A percentile compares a stretch with the other conserved stretches of the same genome.
Evolutionary conservation across 1,140 invertebrate species (phyloP).

Genomic region (Trissolcus basalis): DNA sequence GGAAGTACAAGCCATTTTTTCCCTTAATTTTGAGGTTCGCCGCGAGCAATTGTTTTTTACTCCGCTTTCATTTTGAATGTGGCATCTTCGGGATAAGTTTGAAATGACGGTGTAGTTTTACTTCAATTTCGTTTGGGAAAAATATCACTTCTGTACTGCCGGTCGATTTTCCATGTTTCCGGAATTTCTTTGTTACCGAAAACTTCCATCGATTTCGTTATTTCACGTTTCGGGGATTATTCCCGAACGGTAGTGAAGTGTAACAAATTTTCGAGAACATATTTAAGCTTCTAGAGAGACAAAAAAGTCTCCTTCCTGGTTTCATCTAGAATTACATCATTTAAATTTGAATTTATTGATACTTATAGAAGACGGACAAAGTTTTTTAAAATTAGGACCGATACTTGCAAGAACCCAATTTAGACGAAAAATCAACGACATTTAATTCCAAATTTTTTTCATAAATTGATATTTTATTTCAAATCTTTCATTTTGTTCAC

Average conservation of each 20-base stretch:
- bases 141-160: conserved; percentile 10
- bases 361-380: background rate
- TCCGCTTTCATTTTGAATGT: conserved; percentile 27
- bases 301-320: conserved; percentile 20
- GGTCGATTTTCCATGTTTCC: conserved; percentile 39
- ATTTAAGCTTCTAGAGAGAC: conserved; percentile 8
- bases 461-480: too few relatives aligned
- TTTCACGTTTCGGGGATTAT: conserved; percentile 28
- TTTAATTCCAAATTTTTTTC: too few relatives aligned
- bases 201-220: conserved; percentile 24
- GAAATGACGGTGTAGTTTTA: conserved; percentile 20
- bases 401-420: background rate
- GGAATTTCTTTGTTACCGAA: conserved; percentile 24
- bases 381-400: background rate
- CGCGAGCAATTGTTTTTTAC: conserved; percentile 25
- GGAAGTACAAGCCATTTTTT: conserved; percentile 25
- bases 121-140: conserved; percentile 28
- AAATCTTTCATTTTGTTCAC: too few relatives aligned
- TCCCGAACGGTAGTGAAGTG: conserved; percentile 14
- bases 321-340: conserved; percentile 5
- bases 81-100: conserved; percentile 15
- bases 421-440: too few relatives aligned
- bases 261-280: conserved; percentile 23
- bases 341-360: background rate
- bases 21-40: background rate